phyloP scores from a whole-genome alignment of 2,888 invertebrate species.

The Endomychus coccineus region DNA sequence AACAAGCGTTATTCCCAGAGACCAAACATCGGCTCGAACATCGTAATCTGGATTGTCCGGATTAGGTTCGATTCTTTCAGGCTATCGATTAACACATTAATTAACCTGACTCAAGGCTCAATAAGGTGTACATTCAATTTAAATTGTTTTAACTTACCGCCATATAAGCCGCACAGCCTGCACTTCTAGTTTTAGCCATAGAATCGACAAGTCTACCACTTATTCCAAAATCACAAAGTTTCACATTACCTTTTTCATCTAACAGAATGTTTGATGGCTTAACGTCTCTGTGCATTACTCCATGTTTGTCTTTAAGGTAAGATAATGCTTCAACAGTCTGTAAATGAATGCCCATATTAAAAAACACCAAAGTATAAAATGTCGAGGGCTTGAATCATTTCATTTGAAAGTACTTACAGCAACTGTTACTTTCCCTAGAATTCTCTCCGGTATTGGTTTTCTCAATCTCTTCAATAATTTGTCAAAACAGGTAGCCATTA shows the following conservation, averaged over 20 bases:
- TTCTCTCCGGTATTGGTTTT: conserved; percentile 89
- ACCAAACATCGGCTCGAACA: conserved; percentile 99
- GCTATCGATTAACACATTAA: conserved; percentile 50
- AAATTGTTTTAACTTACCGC: conserved; percentile 58
- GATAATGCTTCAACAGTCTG: conserved; percentile 93
- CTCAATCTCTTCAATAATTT: conserved; percentile 83
- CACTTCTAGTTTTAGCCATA: conserved; percentile 93
- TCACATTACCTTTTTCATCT: conserved; percentile 90
- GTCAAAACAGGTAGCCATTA: conserved; percentile 98
- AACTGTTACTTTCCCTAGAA: conserved; percentile 94
- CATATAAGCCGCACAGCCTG: conserved; percentile 99
- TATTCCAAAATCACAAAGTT: conserved; percentile 99
- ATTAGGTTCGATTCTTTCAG: conserved; percentile 93
- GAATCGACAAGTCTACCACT: conserved; percentile 97
- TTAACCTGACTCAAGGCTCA: neutral
- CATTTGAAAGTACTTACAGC: conserved; percentile 63
- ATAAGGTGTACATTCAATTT: neutral
- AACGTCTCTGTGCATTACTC: conserved; percentile 96
- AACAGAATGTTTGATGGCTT: conserved; percentile 98
- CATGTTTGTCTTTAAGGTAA: conserved; percentile 95
- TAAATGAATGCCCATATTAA: conserved; percentile 22
- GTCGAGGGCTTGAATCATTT: neutral
- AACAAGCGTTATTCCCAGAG: conserved; percentile 90
- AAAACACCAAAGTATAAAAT: neutral
- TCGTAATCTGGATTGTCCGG: conserved; percentile 94